Base-by-base conservation (phyloP, 2,888 invertebrate genomes). In the Philopedon plagiatum region DNA sequence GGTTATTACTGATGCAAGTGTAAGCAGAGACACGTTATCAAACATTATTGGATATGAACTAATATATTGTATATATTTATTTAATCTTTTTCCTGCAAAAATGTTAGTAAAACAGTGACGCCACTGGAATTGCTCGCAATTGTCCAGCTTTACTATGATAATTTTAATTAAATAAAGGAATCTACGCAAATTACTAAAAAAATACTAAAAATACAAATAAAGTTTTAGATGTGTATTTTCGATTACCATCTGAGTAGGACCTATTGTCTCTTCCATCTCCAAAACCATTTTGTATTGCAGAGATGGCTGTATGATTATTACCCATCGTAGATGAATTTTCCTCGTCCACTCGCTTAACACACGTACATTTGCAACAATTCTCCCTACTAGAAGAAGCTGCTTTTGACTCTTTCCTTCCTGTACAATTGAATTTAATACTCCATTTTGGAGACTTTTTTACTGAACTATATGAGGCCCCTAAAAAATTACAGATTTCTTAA, bases 331-430 rank as follows among this genome's bases (percentile, higher is more conserved):
- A 19, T 21, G 34, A 39, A 49, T 19, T 62, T 37, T 39, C 49
- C 26, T 84, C 83, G 37, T 82, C 82, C 13, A 80, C 80, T 57
- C 79, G 78, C 66, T 80, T 80, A 60, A 83, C 83, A 73, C 85
- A 85, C 54, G 82, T 83, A 72, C 85, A 85, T 70, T 81, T 82
- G 68, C 85, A 85, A 78, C 84, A 84, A 37, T 78, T 79, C 15
- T 80, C 81, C 69, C 77, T 76, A 44, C 72, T 75, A 51, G 77
- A 76, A 60, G 77, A 71, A n/a, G 75, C 46, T 21, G 44, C 72
- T 78, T 84, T 83, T 15, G 81, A 71, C 71, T 83, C 83, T 73
- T 83, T 83, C 67, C 84, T 85, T 26, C 66, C 62, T 13, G 82
- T 77, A 70, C 81, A 85, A 68, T 81, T 83, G 66, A 85, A 84